Evolutionary conservation across 2,797 vertebrate genomes (phyloP).

Genomic region (Peromyscus melanophrys): DNA sequence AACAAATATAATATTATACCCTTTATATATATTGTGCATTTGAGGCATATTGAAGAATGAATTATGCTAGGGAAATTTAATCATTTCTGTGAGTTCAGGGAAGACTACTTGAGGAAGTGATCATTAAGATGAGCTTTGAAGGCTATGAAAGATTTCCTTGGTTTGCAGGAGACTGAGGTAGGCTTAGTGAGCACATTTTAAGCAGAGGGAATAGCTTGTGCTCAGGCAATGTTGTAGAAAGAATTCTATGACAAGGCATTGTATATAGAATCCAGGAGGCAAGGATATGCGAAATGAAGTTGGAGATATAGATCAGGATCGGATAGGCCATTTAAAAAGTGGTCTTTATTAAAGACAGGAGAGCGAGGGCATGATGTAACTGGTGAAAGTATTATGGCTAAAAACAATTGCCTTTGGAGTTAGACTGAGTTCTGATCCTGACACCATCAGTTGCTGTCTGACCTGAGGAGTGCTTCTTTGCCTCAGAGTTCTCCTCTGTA

Average conservation of each 20-base stretch:
- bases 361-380: background rate
- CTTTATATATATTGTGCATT: constrained; percentile 23
- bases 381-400: background rate
- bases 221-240: background rate
- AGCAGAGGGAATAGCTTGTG: constrained; percentile 41
- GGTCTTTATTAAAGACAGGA: background rate
- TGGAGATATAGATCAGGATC: background rate
- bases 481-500: background rate
- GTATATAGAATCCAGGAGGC: background rate
- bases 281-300: background rate
- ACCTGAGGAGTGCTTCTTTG: background rate
- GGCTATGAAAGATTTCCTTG: background rate
- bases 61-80: background rate
- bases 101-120: constrained; percentile 11
- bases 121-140: constrained; percentile 31
- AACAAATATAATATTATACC: constrained; percentile 22
- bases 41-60: background rate
- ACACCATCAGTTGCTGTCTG: background rate
- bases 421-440: constrained; percentile 32
- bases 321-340: background rate
- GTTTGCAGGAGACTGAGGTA: background rate
- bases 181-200: constrained; percentile 47
- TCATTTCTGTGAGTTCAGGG: constrained; percentile 14
- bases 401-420: background rate
- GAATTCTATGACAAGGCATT: constrained; percentile 5